Conservation (phyloP, 2,113 vertebrate species). For the Trichechus manatus region DNA sequence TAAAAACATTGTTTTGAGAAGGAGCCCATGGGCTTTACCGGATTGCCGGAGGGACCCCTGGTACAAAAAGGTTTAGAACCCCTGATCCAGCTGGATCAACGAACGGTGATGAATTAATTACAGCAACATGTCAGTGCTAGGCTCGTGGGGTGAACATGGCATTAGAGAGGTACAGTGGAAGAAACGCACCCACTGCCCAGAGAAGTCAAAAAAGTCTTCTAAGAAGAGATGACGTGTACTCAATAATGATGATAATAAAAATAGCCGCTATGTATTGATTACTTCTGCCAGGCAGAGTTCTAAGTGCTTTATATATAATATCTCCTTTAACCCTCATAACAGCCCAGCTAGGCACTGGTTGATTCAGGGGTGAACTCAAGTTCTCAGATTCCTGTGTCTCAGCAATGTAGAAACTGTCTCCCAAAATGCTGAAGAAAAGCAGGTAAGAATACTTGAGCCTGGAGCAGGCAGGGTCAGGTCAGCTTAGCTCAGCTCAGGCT, state of each 20-base stretch:
- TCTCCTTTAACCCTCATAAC: not conserved
- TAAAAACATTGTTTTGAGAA: not conserved
- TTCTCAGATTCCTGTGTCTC: not conserved
- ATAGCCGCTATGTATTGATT: not conserved
- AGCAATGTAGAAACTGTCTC: not conserved
- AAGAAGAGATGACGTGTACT: not conserved
- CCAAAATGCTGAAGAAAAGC: not conserved
- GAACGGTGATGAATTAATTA: not conserved
- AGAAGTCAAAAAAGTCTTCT: not conserved
- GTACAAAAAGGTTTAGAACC: not conserved
- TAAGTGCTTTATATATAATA: not conserved
- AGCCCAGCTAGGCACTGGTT: not conserved
- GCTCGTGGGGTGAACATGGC: fast-evolving
- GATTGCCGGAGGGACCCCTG: not conserved
- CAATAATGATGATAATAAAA: too few species aligned
- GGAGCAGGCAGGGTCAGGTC: not conserved
- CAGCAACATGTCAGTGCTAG: not conserved
- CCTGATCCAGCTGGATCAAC: not conserved
- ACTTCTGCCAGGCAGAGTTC: not conserved
- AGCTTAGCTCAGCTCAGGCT: not conserved
- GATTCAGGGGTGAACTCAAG: not conserved
- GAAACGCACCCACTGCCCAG: fast-evolving
- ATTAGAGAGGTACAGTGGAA: not conserved
- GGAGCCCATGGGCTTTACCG: not conserved
- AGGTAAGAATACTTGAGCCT: not conserved